Conservation (phyloP, 2,888 invertebrate genomes). For the Leptopilina syphax region DNA sequence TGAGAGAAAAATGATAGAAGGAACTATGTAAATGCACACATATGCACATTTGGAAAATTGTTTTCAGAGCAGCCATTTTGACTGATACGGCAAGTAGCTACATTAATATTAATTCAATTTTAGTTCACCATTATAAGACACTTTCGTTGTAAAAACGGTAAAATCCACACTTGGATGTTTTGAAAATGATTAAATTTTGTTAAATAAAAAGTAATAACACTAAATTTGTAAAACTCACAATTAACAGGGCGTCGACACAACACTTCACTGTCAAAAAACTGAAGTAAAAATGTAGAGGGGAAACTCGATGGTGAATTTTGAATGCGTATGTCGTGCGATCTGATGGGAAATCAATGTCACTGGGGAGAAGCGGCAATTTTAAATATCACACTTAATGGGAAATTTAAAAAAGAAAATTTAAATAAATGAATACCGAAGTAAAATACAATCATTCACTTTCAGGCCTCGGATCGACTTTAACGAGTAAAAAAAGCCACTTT, state of each 20-base stretch:
- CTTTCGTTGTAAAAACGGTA: conserved; percentile 22
- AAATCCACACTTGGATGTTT: not conserved
- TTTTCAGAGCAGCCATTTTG: conserved; percentile 73
- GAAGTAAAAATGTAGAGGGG: conserved; percentile 19
- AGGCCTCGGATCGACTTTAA: too few species aligned
- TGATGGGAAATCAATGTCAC: not conserved
- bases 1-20: conserved; percentile 33
- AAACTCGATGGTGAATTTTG: not conserved
- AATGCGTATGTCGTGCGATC: not conserved
- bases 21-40: conserved; percentile 50
- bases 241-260: conserved; percentile 74
- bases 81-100: conserved; percentile 61
- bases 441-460: too few species aligned
- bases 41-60: conserved; percentile 62
- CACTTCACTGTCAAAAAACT: conserved; percentile 63
- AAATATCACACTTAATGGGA: not conserved
- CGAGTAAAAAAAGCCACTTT: too few species aligned
- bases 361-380: not conserved
- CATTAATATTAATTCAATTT: conserved; percentile 41
- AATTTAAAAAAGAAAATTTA: too few species aligned
- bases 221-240: conserved; percentile 68
- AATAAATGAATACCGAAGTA: too few species aligned
- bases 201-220: conserved; percentile 54
- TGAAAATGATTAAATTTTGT: conserved; percentile 13
- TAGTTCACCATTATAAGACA: conserved; percentile 36